These are phyloP conservation scores for Trisateles emortualis DNA, from an alignment of 2,888 invertebrate genomes.

Conservation along the genomic window DNA sequence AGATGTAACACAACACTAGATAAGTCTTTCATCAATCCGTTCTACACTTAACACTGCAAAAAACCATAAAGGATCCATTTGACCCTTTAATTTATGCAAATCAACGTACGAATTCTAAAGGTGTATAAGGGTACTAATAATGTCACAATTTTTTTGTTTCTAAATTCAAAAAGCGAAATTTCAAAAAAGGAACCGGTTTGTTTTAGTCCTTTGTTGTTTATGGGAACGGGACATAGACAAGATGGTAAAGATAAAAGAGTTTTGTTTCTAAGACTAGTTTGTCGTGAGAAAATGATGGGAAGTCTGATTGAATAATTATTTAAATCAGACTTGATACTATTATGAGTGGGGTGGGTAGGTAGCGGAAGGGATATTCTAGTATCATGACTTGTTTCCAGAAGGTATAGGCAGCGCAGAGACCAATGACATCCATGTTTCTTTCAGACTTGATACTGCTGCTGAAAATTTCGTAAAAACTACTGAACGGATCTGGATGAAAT, in stretches of 20 bases:
- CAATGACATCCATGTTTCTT: too few relatives aligned
- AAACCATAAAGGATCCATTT: conserved; percentile 43
- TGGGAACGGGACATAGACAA: conserved; percentile 47
- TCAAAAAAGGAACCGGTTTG: conserved; percentile 48
- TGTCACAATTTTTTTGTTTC: conserved; percentile 49
- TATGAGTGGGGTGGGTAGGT: conserved; percentile 27
- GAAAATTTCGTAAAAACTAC: too few relatives aligned
- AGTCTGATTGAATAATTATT: conserved; percentile 45
- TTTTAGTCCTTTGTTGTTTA: conserved; percentile 43
- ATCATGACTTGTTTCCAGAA: too few relatives aligned
- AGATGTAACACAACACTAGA: conserved; percentile 49
- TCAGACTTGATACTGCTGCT: too few relatives aligned
- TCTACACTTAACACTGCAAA: conserved; percentile 43
- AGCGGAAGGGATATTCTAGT: too few relatives aligned
- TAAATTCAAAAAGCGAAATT: conserved; percentile 45
- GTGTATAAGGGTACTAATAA: conserved; percentile 49
- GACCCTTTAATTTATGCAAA: conserved; percentile 51
- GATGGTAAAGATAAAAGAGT: conserved; percentile 46
- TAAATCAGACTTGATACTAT: conserved; percentile 40
- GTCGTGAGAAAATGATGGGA: conserved; percentile 50
- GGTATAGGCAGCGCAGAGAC: too few relatives aligned
- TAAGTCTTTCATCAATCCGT: conserved; percentile 46
- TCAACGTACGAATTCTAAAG: conserved; percentile 40
- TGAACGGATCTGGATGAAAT: too few relatives aligned
- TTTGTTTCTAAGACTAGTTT: conserved; percentile 42